A percentile compares a stretch with the other conserved stretches of the same genome.
phyloP scores from a whole-genome alignment of 1,140 invertebrate species.

The Leptinotarsa undecemlineata region DNA sequence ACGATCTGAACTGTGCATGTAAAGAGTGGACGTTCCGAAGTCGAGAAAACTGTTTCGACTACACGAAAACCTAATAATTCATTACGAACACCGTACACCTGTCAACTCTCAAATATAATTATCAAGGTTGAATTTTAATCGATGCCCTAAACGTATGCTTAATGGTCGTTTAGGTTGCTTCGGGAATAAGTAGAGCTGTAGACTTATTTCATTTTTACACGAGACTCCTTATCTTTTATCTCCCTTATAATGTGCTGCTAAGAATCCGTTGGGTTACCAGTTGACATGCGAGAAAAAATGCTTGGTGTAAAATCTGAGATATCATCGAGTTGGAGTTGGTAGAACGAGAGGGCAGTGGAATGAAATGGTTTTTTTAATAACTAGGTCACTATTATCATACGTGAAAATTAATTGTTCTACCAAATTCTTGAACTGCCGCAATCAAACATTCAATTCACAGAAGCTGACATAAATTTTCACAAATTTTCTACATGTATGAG shows the following conservation, averaged over 20 bases:
- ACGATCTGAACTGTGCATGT: constrained; percentile 44
- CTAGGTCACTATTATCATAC: not conserved
- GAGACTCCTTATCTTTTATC: constrained; percentile 6
- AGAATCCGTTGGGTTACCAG: not conserved
- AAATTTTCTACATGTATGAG: no score
- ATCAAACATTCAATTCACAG: no score
- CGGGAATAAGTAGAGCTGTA: not conserved
- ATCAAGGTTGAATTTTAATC: constrained; percentile 30
- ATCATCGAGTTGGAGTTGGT: not conserved
- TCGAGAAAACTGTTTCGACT: constrained; percentile 27
- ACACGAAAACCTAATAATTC: constrained; percentile 39
- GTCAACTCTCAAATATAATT: constrained; percentile 36
- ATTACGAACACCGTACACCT: constrained; percentile 33
- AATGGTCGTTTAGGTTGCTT: constrained; percentile 15
- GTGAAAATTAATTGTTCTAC: no score
- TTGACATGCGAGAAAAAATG: not conserved
- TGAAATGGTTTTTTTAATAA: not conserved
- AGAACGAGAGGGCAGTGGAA: not conserved
- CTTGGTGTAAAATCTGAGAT: constrained; percentile 5
- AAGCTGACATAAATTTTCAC: no score
- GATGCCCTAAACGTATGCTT: constrained; percentile 19
- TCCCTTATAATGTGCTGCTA: constrained; percentile 3
- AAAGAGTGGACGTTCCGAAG: constrained; percentile 23
- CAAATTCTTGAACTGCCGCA: no score
- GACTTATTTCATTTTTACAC: constrained; percentile 8